Percentiles rank a stretch among this genome's conserved stretches.
phyloP scores from a whole-genome alignment of 2,797 vertebrate genomes.

The Melanogrammus aeglefinus region DNA sequence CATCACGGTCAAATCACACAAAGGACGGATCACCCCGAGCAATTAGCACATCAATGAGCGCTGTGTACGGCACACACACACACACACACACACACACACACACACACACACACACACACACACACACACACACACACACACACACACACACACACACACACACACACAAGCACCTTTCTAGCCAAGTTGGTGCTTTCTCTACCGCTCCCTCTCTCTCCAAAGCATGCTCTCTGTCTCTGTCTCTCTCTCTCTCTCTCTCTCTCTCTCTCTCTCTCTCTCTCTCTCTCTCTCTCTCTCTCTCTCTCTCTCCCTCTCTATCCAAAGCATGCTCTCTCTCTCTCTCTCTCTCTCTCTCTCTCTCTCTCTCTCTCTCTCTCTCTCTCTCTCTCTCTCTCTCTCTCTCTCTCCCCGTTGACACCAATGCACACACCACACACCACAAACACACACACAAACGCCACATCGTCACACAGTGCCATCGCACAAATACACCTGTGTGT shows the following conservation, averaged over 20 bases:
- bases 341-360: no score
- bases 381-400: neutral
- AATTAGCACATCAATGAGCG: slow-evolving; percentile 79
- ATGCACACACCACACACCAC: slow-evolving; percentile 12
- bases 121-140: slow-evolving; percentile 19
- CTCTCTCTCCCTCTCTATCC: no score
- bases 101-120: slow-evolving; percentile 17
- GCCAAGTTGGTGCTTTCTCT: slow-evolving; percentile 11
- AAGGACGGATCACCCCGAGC: slow-evolving; percentile 65
- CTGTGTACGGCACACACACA: slow-evolving; percentile 49
- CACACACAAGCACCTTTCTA: slow-evolving; percentile 24
- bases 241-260: neutral
- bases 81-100: slow-evolving; percentile 23
- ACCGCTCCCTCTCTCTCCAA: no score
- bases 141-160: slow-evolving; percentile 39
- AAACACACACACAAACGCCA: neutral
- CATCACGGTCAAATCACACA: slow-evolving; percentile 74
- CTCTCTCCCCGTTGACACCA: slow-evolving; percentile 1
- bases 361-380: no score
- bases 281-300: neutral
- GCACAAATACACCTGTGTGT: neutral
- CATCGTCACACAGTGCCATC: neutral
- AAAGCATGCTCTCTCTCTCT: no score
- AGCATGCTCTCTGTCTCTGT: neutral
- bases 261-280: neutral